phyloP scores from a whole-genome alignment of 2,797 vertebrate species.

The Sphenodon punctatus region DNA sequence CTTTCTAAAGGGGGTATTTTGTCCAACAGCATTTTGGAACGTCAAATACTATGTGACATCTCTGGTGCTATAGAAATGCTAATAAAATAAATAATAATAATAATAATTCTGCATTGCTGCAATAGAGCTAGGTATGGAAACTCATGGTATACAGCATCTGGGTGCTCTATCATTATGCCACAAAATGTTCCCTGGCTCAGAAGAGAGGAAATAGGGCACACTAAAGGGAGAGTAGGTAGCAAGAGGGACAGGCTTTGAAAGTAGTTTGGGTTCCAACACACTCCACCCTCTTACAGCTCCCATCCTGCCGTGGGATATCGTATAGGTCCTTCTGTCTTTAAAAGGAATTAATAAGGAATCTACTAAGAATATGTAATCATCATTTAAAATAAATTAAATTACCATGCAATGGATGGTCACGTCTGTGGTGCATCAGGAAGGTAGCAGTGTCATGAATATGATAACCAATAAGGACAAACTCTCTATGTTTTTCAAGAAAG shows the following conservation, averaged over 20 bases:
- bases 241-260: no score
- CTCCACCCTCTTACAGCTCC: no score
- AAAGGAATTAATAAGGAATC: background rate
- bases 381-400: background rate
- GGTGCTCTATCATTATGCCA: no score
- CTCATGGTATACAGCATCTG: no score
- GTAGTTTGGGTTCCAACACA: no score
- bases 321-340: background rate
- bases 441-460: background rate
- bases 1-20: background rate
- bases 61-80: background rate
- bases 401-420: background rate
- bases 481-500: background rate
- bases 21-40: background rate
- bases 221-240: no score
- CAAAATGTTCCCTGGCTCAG: no score
- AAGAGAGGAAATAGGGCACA: no score
- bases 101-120: no score
- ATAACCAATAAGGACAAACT: background rate
- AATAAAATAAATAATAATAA: no score
- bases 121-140: no score
- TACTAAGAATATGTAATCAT: background rate
- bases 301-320: no score
- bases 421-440: background rate
- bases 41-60: slow-evolving; percentile 2